A percentile compares a stretch with the other conserved stretches of the same genome.
Evolutionary conservation across 92 coral and sea anemone genomes (phyloP).

Genomic region (Phymanthus crucifer): DNA sequence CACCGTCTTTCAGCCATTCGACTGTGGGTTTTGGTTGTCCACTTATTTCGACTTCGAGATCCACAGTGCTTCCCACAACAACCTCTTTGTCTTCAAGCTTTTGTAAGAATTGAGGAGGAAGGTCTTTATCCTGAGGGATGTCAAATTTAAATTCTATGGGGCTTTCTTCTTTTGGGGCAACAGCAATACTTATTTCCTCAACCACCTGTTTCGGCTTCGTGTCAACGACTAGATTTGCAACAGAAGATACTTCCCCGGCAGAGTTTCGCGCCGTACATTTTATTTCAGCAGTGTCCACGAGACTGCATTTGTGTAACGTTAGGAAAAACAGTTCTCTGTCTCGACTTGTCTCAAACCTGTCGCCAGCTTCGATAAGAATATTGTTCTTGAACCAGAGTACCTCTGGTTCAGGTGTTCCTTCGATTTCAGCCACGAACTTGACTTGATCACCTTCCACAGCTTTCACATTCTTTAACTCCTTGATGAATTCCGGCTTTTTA

Average conservation of each 20-base stretch:
- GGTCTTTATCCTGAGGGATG: constrained; percentile 12
- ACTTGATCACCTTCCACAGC: constrained; percentile 61
- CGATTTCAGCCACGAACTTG: constrained; percentile 66
- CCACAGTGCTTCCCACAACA: constrained; percentile 63
- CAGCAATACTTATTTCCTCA: constrained; percentile 23
- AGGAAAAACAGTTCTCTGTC: constrained; percentile 52
- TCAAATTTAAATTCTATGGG: constrained; percentile 36
- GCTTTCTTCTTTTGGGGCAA: constrained; percentile 16
- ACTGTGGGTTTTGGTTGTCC: constrained; percentile 88
- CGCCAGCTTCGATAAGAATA: constrained; percentile 60
- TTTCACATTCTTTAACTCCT: constrained; percentile 54
- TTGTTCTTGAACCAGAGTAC: constrained; percentile 79
- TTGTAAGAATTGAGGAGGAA: constrained; percentile 81
- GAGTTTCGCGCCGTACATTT: constrained; percentile 82
- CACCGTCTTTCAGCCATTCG: constrained; percentile 88
- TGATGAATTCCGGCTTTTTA: constrained; percentile 66
- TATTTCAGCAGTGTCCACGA: constrained; percentile 75
- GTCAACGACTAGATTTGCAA: constrained; percentile 61
- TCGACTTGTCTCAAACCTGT: constrained; percentile 45
- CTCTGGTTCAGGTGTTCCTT: constrained; percentile 80
- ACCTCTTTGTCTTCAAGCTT: constrained; percentile 77
- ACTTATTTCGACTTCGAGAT: constrained; percentile 85
- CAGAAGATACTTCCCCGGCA: constrained; percentile 68
- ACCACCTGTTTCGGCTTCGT: constrained; percentile 1
- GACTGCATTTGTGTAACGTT: constrained; percentile 64